Base-by-base conservation (phyloP, 1,140 invertebrate species). In the Lucilia sericata region DNA sequence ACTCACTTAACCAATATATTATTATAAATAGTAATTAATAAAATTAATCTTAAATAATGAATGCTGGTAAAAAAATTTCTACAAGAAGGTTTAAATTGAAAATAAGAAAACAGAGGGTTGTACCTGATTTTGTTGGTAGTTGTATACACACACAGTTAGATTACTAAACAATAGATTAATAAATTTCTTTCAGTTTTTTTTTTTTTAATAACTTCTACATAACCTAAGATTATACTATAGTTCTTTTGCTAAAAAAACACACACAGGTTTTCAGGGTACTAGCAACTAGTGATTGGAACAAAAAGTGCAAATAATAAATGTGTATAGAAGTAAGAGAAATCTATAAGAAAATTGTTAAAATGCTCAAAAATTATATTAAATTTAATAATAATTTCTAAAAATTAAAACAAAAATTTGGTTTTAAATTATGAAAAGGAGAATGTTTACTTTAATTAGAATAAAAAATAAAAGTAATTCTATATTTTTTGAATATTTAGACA, bases 111-210 rank as follows among this genome's bases (percentile, higher is more conserved):
- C 42, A 80, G 76, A 80, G 76, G 76, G 81, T 47, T 76, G 84
- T 85, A 85, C 84, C 84, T 85, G 82, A 85, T 85, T 85, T 85
- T 85, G 74, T 34, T 49, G 42, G 60, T 84, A 84, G 84, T 81
- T 47, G 17, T 80, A 51, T 55, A 60, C 74, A 84, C 55, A 84
- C 10, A 42, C 0, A 42, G 7, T 8, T 42, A 42, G 7, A 7
- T 8, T 3, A 3, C 5, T 8, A 42, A 42, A 42, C 7, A 42
- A n/a, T 2, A 2, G 0, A 42, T 84, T 74, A 82, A 47, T 19
- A 42, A 42, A n/a, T 76, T 42, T 42, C 30, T 76, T n/a, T 76
- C 30, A n/a, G 34, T n/a, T 76, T 13, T 76, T 17, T 8, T 13
- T 74, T 42, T 42, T 42, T 42, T 42, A 55, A 36, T 76, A 76